Percentiles rank a stretch among this genome's conserved stretches.
Evolutionary conservation across 2,797 vertebrate species (phyloP).

Genomic region (Acipenser oxyrinchus): DNA sequence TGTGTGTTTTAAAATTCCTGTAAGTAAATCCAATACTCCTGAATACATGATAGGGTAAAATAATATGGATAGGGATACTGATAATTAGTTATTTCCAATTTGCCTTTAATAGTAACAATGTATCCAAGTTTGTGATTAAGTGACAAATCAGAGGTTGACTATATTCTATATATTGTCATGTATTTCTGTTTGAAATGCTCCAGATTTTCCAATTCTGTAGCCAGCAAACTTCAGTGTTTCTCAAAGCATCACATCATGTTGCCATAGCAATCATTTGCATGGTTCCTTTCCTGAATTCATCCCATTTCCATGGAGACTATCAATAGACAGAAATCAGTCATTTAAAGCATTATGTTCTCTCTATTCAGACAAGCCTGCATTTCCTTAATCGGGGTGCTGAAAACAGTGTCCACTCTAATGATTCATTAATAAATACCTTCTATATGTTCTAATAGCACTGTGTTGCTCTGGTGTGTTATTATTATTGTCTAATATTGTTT

Average conservation of each 20-base stretch:
- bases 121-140: neutral
- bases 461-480: too few relatives aligned
- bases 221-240: constrained; percentile 44
- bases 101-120: constrained; percentile 10
- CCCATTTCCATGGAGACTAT: constrained; percentile 67
- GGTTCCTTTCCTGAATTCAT: constrained; percentile 46
- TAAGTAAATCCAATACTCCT: too few relatives aligned
- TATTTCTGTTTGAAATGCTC: constrained; percentile 19
- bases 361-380: constrained; percentile 16
- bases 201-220: constrained; percentile 16
- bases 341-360: constrained; percentile 32
- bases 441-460: too few relatives aligned
- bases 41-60: too few relatives aligned
- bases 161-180: too few relatives aligned
- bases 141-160: too few relatives aligned
- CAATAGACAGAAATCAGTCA: constrained; percentile 32
- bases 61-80: too few relatives aligned
- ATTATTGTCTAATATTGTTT: too few relatives aligned
- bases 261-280: constrained; percentile 68
- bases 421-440: too few relatives aligned
- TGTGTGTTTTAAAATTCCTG: too few relatives aligned
- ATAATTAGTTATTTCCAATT: constrained; percentile 3
- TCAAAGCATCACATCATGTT: constrained; percentile 55
- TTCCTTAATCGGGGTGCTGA: constrained; percentile 13
- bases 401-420: neutral